A percentile compares a stretch with the other conserved stretches of the same genome.
These are phyloP conservation scores for Lophotis ruficrista DNA, from an alignment of 2,113 vertebrate species.

Conservation along the genomic window DNA sequence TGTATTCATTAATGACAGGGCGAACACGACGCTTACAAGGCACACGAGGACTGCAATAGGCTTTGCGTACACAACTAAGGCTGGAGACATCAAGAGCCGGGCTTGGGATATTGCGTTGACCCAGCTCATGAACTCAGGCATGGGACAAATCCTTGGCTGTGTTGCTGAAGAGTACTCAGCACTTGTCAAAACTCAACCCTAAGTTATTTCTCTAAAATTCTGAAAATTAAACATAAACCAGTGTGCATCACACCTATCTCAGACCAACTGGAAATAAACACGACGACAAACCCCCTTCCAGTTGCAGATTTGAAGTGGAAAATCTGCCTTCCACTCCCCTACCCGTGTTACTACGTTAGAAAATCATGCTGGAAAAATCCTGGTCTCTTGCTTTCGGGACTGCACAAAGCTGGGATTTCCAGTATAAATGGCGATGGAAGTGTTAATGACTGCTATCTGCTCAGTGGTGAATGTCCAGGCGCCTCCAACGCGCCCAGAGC, in stretches of 20 bases:
- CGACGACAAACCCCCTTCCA: rapidly evolving
- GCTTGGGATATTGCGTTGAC: background rate
- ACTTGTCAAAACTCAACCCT: background rate
- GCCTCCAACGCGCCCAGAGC: background rate
- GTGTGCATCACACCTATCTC: background rate
- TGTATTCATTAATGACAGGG: background rate
- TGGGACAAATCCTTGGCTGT: background rate
- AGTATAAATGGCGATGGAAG: background rate
- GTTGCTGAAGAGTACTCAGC: background rate
- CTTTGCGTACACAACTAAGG: background rate
- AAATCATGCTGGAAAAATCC: background rate
- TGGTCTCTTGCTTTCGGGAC: background rate
- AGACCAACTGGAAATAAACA: background rate
- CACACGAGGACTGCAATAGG: background rate
- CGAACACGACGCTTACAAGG: background rate
- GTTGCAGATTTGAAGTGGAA: rapidly evolving
- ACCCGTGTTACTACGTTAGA: background rate
- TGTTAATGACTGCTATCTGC: background rate
- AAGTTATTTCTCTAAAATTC: background rate
- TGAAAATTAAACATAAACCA: rapidly evolving
- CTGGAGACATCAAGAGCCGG: background rate
- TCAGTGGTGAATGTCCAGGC: background rate
- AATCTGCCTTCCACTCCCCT: background rate
- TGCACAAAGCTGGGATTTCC: background rate
- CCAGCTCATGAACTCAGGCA: background rate